Base-by-base conservation (phyloP, 2,113 vertebrate species). In the Leptocoma aspasia region DNA sequence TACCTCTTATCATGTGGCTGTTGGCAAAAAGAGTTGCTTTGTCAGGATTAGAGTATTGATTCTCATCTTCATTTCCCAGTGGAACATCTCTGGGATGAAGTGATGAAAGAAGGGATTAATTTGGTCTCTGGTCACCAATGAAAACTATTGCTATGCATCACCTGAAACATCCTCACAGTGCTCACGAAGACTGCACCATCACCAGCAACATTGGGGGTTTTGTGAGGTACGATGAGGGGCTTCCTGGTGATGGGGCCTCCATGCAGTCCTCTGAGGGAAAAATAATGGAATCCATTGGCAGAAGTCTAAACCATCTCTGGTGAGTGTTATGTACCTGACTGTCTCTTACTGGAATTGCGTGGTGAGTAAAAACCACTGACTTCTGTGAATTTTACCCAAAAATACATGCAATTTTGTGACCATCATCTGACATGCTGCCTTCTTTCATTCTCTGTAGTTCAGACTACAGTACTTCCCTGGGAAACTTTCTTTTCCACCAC, bases 201-300 rank as follows among this genome's bases (percentile, higher is more conserved):
- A 39, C 21, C 47, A 59, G 54, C 33, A 69, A 3, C 1, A 1
- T 0, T 21, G 41, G 45, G 26, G 24, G 20, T 45, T 89, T 3
- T 19, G 15, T 63, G 54, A 60, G 77, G 16, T 49, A 22, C 0
- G 0, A 19, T n/a, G 37, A 37, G 17, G 11, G 24, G 11, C 33
- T 53, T 31, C 17, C 45, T 33, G 19, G 26, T 76, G 47, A n/a
- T 23, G 10, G 20, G 88, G 16, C 31, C 20, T 53, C 54, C 47
- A 33, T 39, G 28, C 31, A 85, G 39, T 27, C 9, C 23, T 65
- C 18, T 33, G n/a, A 83, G 45, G 20, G 45, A 26, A 92, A 78
- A 75, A 59, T 17, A 42, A 42, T 2, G 54, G 2, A 68, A 24
- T 63, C 49, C 26, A 24, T 5, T 66, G 18, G 27, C 37, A 80